Base-by-base conservation (phyloP, 2,113 vertebrate species). In the Bubalus kerabau region DNA sequence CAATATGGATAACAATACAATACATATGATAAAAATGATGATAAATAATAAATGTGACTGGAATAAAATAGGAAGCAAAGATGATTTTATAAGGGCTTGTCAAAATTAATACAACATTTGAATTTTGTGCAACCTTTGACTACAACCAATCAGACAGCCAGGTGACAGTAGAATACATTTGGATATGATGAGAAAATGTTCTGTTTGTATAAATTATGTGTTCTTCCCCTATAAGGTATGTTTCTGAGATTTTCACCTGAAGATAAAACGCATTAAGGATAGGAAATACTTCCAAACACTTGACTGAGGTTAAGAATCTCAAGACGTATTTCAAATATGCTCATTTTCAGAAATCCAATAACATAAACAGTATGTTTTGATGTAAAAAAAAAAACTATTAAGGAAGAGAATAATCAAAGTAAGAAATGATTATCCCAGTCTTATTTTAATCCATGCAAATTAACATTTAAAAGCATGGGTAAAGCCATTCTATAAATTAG, bases 221-320 rank as follows among this genome's bases (percentile, higher is more conserved):
- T 93, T 87, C 60, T 93, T 71, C 32, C 43, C 14, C 24, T 82
- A 4, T 84, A 85, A 80, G 60, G 82, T 62, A 94, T 92, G 76
- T 96, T 95, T 97, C 74, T 93, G 76, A 95, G 50, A 89, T 89
- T 96, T 96, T 85, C 46, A 96, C 36, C 74, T 88, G 87, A 92
- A 93, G 7, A 74, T 91, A 95, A 97, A 97, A 94, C 12, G 57
- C 2, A 2, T 7, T 7, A 92, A 0, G 4, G 57, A 84, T 80
- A 94, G 78, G 40, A 23, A 43, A 93, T 57, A 14, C 13, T 28
- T 97, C 64, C 67, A 97, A 87, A 78, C 11, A 43, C n/a, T 95
- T 97, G 17, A 83, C 13, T 6, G 83, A 94, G 91, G 76, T 89
- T 82, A 97, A 96, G 67, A 90, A 90, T 93, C 76, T 97, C 86